A percentile compares a stretch with the other conserved stretches of the same genome.
Evolutionary conservation across 2,113 vertebrate species (phyloP).

Genomic region (Abramis brama): DNA sequence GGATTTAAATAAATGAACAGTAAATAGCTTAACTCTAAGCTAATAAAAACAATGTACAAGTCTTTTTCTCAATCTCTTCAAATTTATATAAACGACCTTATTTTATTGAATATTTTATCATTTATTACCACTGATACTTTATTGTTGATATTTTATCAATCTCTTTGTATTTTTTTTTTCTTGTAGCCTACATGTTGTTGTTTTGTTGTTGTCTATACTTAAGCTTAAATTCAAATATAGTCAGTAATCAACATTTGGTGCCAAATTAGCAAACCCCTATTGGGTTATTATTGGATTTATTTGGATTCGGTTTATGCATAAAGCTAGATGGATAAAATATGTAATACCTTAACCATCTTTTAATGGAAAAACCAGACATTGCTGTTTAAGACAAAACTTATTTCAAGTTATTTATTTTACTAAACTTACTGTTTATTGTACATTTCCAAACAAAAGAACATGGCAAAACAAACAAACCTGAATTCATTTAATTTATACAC

Average conservation of each 20-base stretch:
- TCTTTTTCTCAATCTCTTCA: not conserved
- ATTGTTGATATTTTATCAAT: too few relatives aligned
- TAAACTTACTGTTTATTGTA: not conserved
- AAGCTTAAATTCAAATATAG: too few relatives aligned
- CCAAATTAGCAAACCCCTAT: too few relatives aligned
- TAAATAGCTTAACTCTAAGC: not conserved
- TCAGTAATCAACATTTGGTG: too few relatives aligned
- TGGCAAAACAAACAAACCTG: not conserved
- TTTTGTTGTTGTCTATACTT: too few relatives aligned
- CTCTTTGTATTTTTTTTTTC: too few relatives aligned
- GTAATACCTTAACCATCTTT: not conserved
- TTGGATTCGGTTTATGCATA: not conserved
- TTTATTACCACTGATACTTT: too few relatives aligned
- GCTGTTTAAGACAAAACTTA: not conserved
- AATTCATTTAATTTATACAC: not conserved
- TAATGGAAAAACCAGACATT: not conserved
- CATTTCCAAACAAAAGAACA: not conserved
- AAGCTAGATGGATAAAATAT: not conserved
- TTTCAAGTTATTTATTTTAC: not conserved
- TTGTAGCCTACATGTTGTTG: too few relatives aligned
- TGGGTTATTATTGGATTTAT: not conserved
- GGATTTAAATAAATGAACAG: not conserved
- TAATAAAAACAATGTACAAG: not conserved
- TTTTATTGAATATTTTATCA: too few relatives aligned
- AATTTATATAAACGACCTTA: not conserved